Base-by-base conservation (phyloP, 2,113 vertebrate species). In the Malurus elegans region DNA sequence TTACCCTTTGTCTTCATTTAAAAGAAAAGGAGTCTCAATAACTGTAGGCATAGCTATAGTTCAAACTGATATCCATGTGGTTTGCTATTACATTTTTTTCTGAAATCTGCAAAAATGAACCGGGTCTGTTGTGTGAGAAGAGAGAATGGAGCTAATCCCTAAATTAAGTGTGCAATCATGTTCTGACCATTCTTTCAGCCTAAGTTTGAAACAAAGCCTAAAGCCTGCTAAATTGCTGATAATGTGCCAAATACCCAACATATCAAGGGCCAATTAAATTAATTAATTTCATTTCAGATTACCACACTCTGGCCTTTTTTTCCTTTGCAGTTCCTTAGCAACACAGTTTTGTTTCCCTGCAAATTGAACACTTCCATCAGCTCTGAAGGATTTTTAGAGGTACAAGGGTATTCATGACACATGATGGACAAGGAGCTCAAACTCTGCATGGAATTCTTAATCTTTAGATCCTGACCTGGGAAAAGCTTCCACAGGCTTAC, bases 291-390 rank as follows among this genome's bases (percentile, higher is more conserved):
- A 73, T 93, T 90, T 93, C 82, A 76, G 47, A 44, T 72, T 92
- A 75, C 72, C n/a, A 38, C 82, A 74, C 47, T 90, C 18, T 88
- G 67, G 67, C 72, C 76, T 90, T 95, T 95, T 76, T 80, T 79
- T 56, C 70, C n/a, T 90, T 67, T 45, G 60, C 67, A 47, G 93
- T 96, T 96, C 60, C 96, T 95, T 97, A 97, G 93, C 95, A 96
- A 94, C 93, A 64, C 24, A 5, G 15, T 81, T 92, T 94, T 93
- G 60, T 88, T 92, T 60, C 58, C 56, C 72, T 88, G 72, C 47
- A 93, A 96, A 92, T 34, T 79, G 86, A 95, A 72, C 89, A 12
- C 60, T 96, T 95, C 86, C 76, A 93, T 96, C 69, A 89, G 14
- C 60, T 84, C 44, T 78, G 17, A 81, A 91, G 65, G 69, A 64